Evolutionary conservation across 2,797 vertebrate genomes (phyloP).

Genomic region (Paratrypauchen microcephalus): DNA sequence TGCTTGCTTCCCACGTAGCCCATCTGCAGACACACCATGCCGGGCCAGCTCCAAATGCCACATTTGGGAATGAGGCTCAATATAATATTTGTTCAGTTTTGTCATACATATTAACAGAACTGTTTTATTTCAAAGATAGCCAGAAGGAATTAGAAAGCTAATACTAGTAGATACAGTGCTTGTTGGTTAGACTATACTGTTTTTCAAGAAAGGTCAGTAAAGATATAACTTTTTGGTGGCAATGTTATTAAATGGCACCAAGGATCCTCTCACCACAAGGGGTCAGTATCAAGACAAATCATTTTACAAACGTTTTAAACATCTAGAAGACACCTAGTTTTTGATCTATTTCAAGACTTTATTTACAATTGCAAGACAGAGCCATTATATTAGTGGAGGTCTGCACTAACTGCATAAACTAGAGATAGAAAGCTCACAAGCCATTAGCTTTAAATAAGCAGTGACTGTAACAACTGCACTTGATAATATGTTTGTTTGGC

Average conservation of each 20-base stretch:
- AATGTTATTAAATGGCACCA: not conserved
- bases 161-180: not conserved
- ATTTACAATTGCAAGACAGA: not conserved
- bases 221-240: not conserved
- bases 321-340: not conserved
- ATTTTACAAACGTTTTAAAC: too few relatives aligned
- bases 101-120: constrained; percentile 23
- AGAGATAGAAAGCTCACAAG: too few relatives aligned
- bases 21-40: constrained; percentile 61
- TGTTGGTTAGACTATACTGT: not conserved
- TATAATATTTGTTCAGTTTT: constrained; percentile 35
- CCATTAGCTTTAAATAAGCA: too few relatives aligned
- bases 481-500: too few relatives aligned
- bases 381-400: too few relatives aligned
- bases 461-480: too few relatives aligned
- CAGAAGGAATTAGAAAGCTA: not conserved
- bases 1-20: constrained; percentile 57
- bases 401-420: too few relatives aligned
- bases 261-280: not conserved
- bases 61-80: constrained; percentile 47
- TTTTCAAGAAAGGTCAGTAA: not conserved
- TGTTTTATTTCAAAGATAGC: constrained; percentile 31
- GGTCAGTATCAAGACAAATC: not conserved
- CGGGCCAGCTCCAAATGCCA: constrained; percentile 74
- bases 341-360: too few relatives aligned